Conservation (phyloP, 1,140 invertebrate species). For the Gryllus bimaculatus region DNA sequence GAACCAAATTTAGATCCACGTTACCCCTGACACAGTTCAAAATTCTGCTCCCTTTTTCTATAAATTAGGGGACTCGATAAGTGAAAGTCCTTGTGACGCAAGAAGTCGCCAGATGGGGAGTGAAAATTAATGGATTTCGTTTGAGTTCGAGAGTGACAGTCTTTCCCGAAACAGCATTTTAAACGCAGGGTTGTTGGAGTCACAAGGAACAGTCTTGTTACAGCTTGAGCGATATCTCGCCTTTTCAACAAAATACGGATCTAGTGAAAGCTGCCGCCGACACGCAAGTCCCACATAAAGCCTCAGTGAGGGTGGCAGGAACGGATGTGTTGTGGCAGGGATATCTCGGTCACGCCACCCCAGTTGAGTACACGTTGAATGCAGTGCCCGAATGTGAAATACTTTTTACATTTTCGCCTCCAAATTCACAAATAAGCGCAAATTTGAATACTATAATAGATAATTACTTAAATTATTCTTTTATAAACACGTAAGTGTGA, state of each 20-base stretch:
- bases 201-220: background rate
- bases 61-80: background rate
- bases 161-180: background rate
- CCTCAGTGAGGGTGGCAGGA: background rate
- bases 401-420: no score
- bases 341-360: no score
- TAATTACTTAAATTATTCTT: no score
- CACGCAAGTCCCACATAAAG: no score
- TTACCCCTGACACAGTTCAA: background rate
- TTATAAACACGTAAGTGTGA: no score
- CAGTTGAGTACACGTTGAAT: no score
- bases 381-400: no score
- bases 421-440: no score
- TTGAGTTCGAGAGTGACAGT: background rate
- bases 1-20: background rate
- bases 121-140: background rate
- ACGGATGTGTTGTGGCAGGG: no score
- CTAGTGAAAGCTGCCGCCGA: background rate
- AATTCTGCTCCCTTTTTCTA: constrained; percentile 1
- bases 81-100: background rate
- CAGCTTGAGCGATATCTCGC: background rate
- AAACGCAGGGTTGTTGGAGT: background rate
- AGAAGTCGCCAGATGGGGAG: background rate
- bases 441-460: no score
- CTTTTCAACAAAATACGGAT: background rate